phyloP scores from a whole-genome alignment of 2,113 vertebrate genomes.

The Axis porcinus region DNA sequence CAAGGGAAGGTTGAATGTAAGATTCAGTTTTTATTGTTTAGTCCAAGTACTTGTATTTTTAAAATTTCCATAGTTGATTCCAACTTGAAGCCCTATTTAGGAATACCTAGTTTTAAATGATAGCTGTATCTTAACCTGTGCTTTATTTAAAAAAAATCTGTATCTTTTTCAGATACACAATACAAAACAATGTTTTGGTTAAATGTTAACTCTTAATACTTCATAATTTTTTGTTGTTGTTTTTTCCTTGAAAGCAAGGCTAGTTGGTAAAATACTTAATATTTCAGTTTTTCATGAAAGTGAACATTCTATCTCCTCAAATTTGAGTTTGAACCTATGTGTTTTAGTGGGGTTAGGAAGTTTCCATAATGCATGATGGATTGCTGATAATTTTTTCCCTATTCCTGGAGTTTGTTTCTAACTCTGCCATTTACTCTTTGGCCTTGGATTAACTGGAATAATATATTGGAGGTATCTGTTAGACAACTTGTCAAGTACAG shows the following conservation, averaged over 20 bases:
- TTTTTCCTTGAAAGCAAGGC: not conserved
- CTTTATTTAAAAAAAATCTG: not conserved
- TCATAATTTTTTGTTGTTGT: not conserved
- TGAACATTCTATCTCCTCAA: not conserved
- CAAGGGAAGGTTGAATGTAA: not conserved
- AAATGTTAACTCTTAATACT: not conserved
- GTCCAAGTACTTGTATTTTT: not conserved
- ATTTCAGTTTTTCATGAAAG: not conserved
- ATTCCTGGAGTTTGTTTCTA: not conserved
- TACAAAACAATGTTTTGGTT: not conserved
- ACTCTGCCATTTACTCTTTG: not conserved
- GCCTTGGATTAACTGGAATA: not conserved
- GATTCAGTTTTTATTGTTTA: not conserved
- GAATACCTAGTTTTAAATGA: not conserved
- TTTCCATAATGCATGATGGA: not conserved
- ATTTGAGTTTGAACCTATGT: constrained; percentile 3
- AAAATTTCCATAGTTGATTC: not conserved
- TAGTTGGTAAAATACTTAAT: constrained; percentile 2
- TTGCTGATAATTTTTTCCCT: not conserved
- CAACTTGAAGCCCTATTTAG: not conserved
- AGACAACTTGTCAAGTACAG: not conserved
- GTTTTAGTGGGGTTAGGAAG: not conserved
- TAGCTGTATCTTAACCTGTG: not conserved
- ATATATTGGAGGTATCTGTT: not conserved
- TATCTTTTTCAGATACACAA: not conserved